These are phyloP conservation scores for Trididemnum clinides DNA, from an alignment of 23 tunicate species.

Conservation along the genomic window DNA sequence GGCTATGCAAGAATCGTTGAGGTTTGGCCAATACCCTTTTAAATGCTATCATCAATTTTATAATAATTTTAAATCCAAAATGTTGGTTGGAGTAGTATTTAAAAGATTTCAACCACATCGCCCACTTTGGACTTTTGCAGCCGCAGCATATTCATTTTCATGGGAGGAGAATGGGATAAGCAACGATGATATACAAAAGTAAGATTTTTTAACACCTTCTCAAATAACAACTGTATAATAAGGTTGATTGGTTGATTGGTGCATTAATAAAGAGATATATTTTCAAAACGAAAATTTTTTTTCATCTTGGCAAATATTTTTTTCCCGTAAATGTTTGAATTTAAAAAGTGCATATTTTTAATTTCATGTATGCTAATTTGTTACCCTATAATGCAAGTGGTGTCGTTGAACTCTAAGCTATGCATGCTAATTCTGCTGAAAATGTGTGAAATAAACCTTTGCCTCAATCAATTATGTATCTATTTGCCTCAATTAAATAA, in stretches of 20 bases:
- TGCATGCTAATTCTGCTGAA: no score
- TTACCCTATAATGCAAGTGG: no score
- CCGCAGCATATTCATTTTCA: constrained; percentile 67
- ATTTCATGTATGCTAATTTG: no score
- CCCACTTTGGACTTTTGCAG: constrained; percentile 49
- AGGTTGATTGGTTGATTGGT: no score
- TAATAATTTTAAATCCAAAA: neutral
- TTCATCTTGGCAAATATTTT: no score
- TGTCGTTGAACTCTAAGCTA: neutral
- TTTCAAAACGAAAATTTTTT: neutral
- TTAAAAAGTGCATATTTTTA: no score
- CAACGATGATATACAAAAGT: constrained; percentile 61
- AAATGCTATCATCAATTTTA: neutral
- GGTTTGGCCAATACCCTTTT: neutral
- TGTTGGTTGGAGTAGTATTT: neutral
- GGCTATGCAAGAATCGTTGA: neutral
- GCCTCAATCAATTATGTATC: no score
- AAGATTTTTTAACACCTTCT: neutral
- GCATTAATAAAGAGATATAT: neutral
- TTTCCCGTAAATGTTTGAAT: no score
- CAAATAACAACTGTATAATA: no score
- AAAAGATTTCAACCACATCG: constrained; percentile 17
- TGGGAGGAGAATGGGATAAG: constrained; percentile 60
- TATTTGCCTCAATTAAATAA: no score
- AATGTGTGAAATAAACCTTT: no score